A percentile compares a stretch with the other conserved stretches of the same genome.
Conservation (phyloP, 1,140 invertebrate species). For the Magallana angulata region DNA sequence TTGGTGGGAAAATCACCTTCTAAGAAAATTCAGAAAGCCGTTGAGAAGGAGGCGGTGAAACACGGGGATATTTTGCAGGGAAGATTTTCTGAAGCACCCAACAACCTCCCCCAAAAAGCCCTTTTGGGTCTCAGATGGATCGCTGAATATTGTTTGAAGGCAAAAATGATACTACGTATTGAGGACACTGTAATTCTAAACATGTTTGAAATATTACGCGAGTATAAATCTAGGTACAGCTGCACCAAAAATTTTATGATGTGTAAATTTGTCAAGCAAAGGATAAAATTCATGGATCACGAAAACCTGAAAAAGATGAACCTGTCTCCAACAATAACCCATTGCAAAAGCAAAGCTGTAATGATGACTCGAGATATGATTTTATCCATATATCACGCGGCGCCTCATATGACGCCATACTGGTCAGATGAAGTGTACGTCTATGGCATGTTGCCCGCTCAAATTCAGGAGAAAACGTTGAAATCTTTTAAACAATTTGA, state of each 20-base stretch:
- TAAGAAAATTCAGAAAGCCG: slow-evolving; percentile 24
- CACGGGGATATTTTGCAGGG: slow-evolving; percentile 26
- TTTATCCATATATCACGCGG: slow-evolving; percentile 20
- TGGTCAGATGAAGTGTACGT: slow-evolving; percentile 27
- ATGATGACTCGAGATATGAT: slow-evolving; percentile 38
- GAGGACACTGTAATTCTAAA: slow-evolving; percentile 9
- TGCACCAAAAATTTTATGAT: slow-evolving; percentile 26
- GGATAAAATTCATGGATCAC: slow-evolving; percentile 17
- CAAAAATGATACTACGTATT: slow-evolving; percentile 4
- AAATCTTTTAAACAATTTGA: neutral
- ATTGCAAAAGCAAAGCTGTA: neutral
- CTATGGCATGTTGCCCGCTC: slow-evolving; percentile 31
- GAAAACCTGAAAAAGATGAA: slow-evolving; percentile 16
- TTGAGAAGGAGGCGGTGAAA: slow-evolving; percentile 9
- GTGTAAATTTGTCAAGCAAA: slow-evolving; percentile 25
- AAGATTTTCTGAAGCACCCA: neutral
- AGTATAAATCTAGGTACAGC: neutral
- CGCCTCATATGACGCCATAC: neutral
- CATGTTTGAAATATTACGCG: slow-evolving; percentile 3
- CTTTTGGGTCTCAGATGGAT: slow-evolving; percentile 11
- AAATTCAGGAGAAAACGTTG: neutral
- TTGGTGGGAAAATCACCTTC: neutral
- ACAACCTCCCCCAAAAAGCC: slow-evolving; percentile 16
- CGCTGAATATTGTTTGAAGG: slow-evolving; percentile 35
- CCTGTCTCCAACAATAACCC: neutral